These are phyloP conservation scores for Ailuropoda melanoleuca DNA, from an alignment of 2,113 vertebrate genomes.

Conservation along the genomic window DNA sequence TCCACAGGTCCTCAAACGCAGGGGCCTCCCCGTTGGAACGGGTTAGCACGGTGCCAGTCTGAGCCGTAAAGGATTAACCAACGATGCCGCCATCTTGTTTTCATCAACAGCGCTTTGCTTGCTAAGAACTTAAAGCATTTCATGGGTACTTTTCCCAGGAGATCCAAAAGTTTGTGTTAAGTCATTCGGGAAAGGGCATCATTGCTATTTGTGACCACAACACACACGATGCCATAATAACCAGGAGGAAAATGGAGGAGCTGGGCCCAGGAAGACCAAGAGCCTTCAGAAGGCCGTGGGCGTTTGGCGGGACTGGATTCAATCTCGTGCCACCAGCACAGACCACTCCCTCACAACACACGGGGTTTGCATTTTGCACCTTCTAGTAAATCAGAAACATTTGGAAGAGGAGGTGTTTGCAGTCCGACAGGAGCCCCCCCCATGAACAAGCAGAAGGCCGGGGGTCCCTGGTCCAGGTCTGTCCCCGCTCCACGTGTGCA, in stretches of 20 bases:
- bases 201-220: background rate
- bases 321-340: too few species aligned
- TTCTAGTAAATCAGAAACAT: background rate
- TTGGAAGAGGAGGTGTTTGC: fast-evolving
- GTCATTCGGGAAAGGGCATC: background rate
- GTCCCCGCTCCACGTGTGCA: background rate
- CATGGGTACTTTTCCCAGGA: fast-evolving
- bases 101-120: fast-evolving
- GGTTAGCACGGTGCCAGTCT: fast-evolving
- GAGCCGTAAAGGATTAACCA: background rate
- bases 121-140: fast-evolving
- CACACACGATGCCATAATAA: background rate
- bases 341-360: fast-evolving
- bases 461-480: background rate
- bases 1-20: background rate
- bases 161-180: background rate
- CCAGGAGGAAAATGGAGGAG: background rate
- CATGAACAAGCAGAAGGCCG: background rate
- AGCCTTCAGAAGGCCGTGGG: fast-evolving
- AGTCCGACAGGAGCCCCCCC: background rate
- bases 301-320: fast-evolving
- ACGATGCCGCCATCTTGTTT: fast-evolving
- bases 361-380: fast-evolving
- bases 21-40: fast-evolving
- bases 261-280: background rate